Conservation (phyloP, 2,797 vertebrate genomes). For the Scomberomorus guttatus region DNA sequence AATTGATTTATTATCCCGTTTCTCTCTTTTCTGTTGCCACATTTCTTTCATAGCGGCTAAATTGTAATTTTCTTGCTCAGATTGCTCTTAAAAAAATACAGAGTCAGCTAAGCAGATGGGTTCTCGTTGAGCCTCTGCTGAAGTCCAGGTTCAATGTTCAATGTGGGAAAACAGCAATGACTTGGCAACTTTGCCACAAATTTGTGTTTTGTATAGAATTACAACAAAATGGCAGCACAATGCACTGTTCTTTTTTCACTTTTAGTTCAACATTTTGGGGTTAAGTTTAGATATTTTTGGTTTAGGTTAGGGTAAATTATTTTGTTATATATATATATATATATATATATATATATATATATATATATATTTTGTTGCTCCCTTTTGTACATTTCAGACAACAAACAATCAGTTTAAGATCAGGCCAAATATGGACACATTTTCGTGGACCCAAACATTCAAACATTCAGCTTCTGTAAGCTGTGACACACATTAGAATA, state of each 20-base stretch:
- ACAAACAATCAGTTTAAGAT: neutral
- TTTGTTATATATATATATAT: neutral
- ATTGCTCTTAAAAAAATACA: neutral
- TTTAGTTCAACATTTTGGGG: no score
- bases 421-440: neutral
- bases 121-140: neutral
- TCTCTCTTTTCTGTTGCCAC: no score
- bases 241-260: no score
- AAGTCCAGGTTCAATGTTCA: neutral
- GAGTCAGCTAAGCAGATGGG: neutral
- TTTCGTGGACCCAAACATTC: neutral
- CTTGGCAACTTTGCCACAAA: neutral
- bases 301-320: neutral
- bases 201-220: no score
- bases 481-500: conserved; percentile 30
- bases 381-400: neutral
- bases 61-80: neutral
- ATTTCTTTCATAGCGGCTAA: no score
- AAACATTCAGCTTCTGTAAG: conserved; percentile 34
- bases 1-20: no score
- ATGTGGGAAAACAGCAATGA: neutral
- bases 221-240: no score
- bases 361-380: neutral
- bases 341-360: no score
- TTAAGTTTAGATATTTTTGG: neutral